Evolutionary conservation across 2,797 vertebrate species (phyloP), one percentile per base, ranked within the genome.

Genomic region (Sebastes minor): DNA sequence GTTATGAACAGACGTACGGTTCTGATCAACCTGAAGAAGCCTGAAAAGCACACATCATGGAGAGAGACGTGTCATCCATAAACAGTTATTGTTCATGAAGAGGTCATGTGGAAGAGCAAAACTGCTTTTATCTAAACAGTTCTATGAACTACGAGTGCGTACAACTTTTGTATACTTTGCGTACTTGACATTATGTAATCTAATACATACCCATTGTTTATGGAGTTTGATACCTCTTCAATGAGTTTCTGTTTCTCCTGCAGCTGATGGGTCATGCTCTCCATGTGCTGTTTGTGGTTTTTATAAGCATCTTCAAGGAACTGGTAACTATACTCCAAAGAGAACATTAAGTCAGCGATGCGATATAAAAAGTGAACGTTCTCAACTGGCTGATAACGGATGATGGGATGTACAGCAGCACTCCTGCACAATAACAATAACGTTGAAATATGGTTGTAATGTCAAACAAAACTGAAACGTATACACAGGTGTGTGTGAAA

Each of bases 241-340:
- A 98, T 97, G 11, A 96, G 94, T 83, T 97, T 97, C 82, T 93
- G 97, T 91, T 98, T 98, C 91, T 98, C 97, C 94, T 97, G 95
- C 81, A 98, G 83, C 89, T 98, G 97, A 25, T 92, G 95, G 57
- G 96, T 97, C 85, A 98, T 90, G 30, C 91, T 97, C 86, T 97
- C 97, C 94, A 98, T 97, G 82, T 97, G 96, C 74, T 96, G 95
- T 88, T 96, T 97, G 91, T 98, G 97, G 91, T 96, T 97, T 78
- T 96, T 96, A 93, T 96, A 97, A 82, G 97, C 97, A 92, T 98
- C 97, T 91, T 97, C 96, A 89, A 98, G 95, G 92, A 98, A 97
- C 84, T 98, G 97, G 59, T 98, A 98, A 84, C 94, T 95, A 22
- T 53, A 79, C 28, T 62, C 9, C 22, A 83, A 75, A 83, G 72